Base-by-base conservation (phyloP, 2,888 invertebrate genomes). In the Harpalus rufipes region DNA sequence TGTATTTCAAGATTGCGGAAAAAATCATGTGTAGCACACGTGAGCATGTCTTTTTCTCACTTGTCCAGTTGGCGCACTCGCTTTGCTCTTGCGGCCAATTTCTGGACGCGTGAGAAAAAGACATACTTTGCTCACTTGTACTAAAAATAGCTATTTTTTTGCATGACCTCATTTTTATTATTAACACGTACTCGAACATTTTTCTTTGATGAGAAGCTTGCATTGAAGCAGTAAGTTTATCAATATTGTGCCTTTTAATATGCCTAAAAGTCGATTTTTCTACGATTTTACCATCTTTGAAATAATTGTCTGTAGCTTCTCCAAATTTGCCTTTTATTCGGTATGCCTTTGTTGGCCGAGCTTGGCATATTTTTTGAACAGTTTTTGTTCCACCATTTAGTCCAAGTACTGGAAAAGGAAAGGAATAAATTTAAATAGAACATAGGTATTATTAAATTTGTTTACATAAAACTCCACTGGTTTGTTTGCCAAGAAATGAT, bases 151-250 rank as follows among this genome's bases (percentile, higher is more conserved):
- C n/a, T n/a, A n/a, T n/a, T n/a, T n/a, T n/a, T n/a, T n/a, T n/a
- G n/a, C n/a, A n/a, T n/a, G n/a, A n/a, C n/a, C n/a, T n/a, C n/a
- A 12, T 51, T 12, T 51, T 51, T 51, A 51, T 10, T 10, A 51
- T 51, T 39, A 18, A 5, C 41, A 93, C 95, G 92, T 92, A 96
- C 96, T 96, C 93, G 90, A 95, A 97, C 96, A 97, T 96, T 89
- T 95, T 94, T 86, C 93, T 94, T 90, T 97, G 98, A 91, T 98
- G 97, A 5, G 95, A 94, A 0, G 97, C 95, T 91, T 98, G 97
- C 91, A 97, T 94, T 1, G 96, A 92, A 1, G 96, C 93, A 18
- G 97, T 92, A 16, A 97, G 90, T 85, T 92, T 93, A 87, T 97
- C 97, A 5, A 99, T 90, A 86, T 94, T 93, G 56, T 92, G 92